Evolutionary conservation across 2,797 vertebrate species (phyloP).

Genomic region (Crocodylus rhombifer): DNA sequence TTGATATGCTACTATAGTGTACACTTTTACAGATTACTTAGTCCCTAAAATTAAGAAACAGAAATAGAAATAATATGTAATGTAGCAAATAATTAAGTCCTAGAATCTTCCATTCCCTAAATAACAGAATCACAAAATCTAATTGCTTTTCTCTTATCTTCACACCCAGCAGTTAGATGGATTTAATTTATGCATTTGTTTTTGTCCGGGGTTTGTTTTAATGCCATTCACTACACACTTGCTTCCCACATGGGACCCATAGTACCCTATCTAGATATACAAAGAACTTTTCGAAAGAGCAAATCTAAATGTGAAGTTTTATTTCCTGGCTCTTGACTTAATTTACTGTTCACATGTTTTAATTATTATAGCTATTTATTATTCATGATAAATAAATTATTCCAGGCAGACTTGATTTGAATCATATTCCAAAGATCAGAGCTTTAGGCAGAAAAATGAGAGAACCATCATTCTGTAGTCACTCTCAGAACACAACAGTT

Average conservation of each 20-base stretch:
- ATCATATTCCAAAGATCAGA: neutral
- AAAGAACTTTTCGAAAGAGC: conserved; percentile 36
- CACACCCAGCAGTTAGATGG: conserved; percentile 25
- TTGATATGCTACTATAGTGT: neutral
- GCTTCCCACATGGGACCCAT: conserved; percentile 28
- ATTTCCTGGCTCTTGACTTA: conserved; percentile 56
- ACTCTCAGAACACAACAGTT: neutral
- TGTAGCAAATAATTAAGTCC: neutral
- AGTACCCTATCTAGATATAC: neutral
- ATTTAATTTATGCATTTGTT: conserved; percentile 53
- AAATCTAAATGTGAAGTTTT: conserved; percentile 44
- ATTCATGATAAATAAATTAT: conserved; percentile 50
- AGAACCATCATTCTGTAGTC: neutral
- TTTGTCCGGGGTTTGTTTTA: conserved; percentile 37
- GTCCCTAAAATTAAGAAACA: neutral
- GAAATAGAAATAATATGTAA: conserved; percentile 40
- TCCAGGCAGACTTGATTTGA: conserved; percentile 4
- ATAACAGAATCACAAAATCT: neutral
- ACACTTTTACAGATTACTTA: neutral
- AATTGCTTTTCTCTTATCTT: conserved; percentile 26
- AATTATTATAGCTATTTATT: conserved; percentile 67
- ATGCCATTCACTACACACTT: conserved; percentile 1
- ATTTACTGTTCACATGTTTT: conserved; percentile 58
- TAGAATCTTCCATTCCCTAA: neutral
- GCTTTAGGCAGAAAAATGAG: conserved; percentile 1